A percentile compares a stretch with the other conserved stretches of the same genome.
These are phyloP conservation scores for Drosophila neutralis DNA, from an alignment of 2,888 invertebrate genomes.

Conservation along the genomic window DNA sequence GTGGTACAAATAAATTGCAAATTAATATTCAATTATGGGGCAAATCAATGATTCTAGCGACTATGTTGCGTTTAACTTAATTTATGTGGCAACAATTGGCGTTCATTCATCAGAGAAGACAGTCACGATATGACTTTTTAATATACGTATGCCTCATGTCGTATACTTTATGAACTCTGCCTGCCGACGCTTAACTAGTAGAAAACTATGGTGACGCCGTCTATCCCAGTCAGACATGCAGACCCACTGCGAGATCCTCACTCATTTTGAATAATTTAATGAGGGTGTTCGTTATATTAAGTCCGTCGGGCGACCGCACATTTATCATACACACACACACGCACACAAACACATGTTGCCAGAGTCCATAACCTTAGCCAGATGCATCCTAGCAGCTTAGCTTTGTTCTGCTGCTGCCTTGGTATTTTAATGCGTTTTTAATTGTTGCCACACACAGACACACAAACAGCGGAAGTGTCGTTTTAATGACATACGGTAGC, in stretches of 20 bases:
- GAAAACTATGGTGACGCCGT: conserved; percentile 35
- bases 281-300: conserved; percentile 61
- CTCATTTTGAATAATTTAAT: conserved; percentile 73
- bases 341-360: conserved; percentile 7
- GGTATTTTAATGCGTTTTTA: conserved; percentile 74
- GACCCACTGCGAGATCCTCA: neutral
- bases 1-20: conserved; percentile 48
- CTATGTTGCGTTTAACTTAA: conserved; percentile 7
- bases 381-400: neutral
- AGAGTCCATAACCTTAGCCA: conserved; percentile 7
- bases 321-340: conserved; percentile 60
- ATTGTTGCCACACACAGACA: conserved; percentile 57
- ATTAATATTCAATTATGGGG: conserved; percentile 75
- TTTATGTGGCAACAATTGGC: conserved; percentile 11
- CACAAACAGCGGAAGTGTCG: conserved; percentile 34
- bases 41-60: conserved; percentile 42
- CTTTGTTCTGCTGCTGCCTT: conserved; percentile 24
- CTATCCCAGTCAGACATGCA: conserved; percentile 4
- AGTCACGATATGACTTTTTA: conserved; percentile 48
- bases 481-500: conserved; percentile 60
- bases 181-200: conserved; percentile 18
- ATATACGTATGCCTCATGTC: conserved; percentile 47
- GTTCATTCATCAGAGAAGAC: conserved; percentile 30
- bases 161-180: conserved; percentile 53
- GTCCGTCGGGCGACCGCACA: conserved; percentile 63